Percentiles rank a stretch among this genome's conserved stretches.
Evolutionary conservation across 2,888 invertebrate species (phyloP).

Genomic region (Synanthedon andrenaeformis): DNA sequence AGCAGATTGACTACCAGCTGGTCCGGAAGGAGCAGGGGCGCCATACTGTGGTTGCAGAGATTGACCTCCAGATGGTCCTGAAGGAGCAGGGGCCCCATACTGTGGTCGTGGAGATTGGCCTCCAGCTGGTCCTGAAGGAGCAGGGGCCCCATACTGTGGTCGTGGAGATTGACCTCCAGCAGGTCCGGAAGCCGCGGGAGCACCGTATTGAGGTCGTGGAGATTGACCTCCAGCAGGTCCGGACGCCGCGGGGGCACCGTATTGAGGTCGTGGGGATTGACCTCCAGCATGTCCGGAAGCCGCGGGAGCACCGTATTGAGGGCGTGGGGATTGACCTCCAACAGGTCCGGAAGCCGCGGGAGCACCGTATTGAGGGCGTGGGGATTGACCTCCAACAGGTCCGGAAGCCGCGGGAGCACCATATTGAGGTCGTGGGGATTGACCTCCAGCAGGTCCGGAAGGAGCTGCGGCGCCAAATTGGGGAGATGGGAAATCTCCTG

Average conservation of each 20-base stretch:
- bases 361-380: too few species aligned
- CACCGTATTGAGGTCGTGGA: constrained; percentile 5
- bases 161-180: constrained; percentile 1
- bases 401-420: too few species aligned
- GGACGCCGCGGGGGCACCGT: constrained; percentile 7
- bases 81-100: neutral
- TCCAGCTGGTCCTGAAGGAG: neutral
- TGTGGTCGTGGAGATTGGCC: neutral
- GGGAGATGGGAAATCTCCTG: neutral
- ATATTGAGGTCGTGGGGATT: too few species aligned
- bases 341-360: too few species aligned
- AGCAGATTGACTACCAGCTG: neutral
- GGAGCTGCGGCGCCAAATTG: too few species aligned
- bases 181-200: constrained; percentile 8
- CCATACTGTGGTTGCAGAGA: neutral
- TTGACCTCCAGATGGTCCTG: neutral
- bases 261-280: neutral
- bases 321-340: too few species aligned
- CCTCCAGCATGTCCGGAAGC: too few species aligned
- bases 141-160: neutral
- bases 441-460: too few species aligned
- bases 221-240: constrained; percentile 12
- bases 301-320: too few species aligned
- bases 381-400: too few species aligned
- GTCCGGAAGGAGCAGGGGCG: neutral